phyloP scores from a whole-genome alignment of 2,113 vertebrate genomes.

The Chloropsis cyanopogon region DNA sequence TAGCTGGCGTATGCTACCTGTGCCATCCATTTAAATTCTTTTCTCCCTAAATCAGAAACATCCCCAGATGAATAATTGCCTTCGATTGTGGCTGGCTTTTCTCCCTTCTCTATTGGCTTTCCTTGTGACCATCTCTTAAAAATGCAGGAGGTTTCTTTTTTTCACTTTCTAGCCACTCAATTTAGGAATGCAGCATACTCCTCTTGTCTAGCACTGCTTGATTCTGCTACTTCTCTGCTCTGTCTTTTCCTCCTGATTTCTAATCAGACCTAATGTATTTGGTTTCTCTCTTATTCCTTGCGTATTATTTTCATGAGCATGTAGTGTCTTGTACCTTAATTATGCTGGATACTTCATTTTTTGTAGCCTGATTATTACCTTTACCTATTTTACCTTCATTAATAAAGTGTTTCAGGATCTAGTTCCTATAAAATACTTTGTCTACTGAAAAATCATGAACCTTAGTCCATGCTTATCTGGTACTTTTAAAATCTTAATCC shows the following conservation, averaged over 20 bases:
- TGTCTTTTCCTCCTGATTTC: not conserved
- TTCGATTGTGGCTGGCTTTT: not conserved
- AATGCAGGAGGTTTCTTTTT: not conserved
- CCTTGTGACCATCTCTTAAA: not conserved
- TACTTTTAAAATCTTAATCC: not conserved
- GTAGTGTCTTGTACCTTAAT: not conserved
- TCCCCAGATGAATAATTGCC: not conserved
- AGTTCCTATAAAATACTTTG: not conserved
- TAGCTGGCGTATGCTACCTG: not conserved
- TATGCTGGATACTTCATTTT: not conserved
- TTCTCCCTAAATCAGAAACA: not conserved
- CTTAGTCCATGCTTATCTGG: not conserved
- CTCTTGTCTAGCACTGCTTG: not conserved
- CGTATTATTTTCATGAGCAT: not conserved
- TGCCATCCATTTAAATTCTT: not conserved
- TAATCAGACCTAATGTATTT: not conserved
- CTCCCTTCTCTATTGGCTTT: not conserved
- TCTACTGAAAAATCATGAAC: not conserved
- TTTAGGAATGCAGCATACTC: not conserved
- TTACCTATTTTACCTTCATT: not conserved
- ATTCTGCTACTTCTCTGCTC: not conserved
- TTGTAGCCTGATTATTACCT: not conserved
- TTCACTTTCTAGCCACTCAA: not conserved
- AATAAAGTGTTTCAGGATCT: not conserved
- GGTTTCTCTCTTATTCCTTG: not conserved